phyloP scores from a whole-genome alignment of 2,797 vertebrate species.

The Adrianichthys oophorus region DNA sequence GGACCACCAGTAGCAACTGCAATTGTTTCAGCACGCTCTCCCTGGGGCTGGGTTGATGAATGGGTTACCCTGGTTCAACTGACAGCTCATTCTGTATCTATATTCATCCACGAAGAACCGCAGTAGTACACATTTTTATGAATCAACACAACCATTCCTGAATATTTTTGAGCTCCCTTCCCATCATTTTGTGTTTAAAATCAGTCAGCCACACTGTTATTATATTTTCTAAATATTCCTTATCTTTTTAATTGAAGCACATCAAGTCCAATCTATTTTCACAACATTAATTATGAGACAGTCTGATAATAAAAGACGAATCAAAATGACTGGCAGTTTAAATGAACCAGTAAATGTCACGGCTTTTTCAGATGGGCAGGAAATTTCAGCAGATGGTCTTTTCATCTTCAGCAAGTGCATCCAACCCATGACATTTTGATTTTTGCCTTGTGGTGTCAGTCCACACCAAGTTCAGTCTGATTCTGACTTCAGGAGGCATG shows the following conservation, averaged over 20 bases:
- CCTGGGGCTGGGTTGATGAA: conserved; percentile 54
- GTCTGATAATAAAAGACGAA: conserved; percentile 25
- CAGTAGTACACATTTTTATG: conserved; percentile 3
- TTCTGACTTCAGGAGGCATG: conserved; percentile 12
- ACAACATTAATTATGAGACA: conserved; percentile 18
- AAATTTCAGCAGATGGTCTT: conserved; percentile 59
- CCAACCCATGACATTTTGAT: conserved; percentile 24
- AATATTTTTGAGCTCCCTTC: neutral
- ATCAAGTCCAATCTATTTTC: conserved; percentile 14
- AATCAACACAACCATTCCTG: conserved; percentile 24
- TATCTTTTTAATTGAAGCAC: conserved; percentile 8
- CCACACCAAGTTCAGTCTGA: conserved; percentile 23
- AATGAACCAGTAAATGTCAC: conserved; percentile 62
- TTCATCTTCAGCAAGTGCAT: conserved; percentile 33
- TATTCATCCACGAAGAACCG: conserved; percentile 11
- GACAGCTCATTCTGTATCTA: conserved; percentile 34
- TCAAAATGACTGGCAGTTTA: conserved; percentile 57
- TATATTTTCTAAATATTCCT: no score
- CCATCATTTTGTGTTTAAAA: neutral
- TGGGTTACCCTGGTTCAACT: conserved; percentile 38
- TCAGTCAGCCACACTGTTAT: no score
- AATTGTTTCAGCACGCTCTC: conserved; percentile 42
- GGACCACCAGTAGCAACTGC: conserved; percentile 41
- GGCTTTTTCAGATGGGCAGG: conserved; percentile 43
- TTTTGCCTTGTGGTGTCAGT: conserved; percentile 26